These are phyloP conservation scores for Melanargia galathea DNA, from an alignment of 2,888 invertebrate genomes.

Conservation along the genomic window DNA sequence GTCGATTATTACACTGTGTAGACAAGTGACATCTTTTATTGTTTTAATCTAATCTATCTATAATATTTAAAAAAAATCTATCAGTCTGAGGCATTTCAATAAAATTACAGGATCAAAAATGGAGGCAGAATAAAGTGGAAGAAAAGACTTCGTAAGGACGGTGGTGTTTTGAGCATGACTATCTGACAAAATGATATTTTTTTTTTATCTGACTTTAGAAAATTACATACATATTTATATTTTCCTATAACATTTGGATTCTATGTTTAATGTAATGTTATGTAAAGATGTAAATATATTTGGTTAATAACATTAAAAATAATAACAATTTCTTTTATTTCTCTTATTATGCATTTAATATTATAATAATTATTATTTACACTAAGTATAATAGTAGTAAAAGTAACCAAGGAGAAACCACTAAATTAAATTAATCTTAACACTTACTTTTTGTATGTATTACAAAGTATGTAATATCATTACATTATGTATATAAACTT, in stretches of 20 bases:
- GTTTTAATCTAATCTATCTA: too few relatives aligned
- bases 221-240: conserved; percentile 48
- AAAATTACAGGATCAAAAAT: conserved; percentile 79
- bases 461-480: conserved; percentile 7
- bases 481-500: too few relatives aligned
- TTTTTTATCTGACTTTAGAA: conserved; percentile 42
- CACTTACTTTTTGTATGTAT: conserved; percentile 23
- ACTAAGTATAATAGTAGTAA: conserved; percentile 19
- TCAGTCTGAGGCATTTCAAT: conserved; percentile 30
- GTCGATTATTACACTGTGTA: too few relatives aligned
- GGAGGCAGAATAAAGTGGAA: conserved; percentile 76
- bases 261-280: conserved; percentile 51
- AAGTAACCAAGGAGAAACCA: conserved; percentile 36
- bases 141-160: conserved; percentile 43
- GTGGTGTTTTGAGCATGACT: conserved; percentile 44
- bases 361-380: conserved; percentile 13
- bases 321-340: conserved; percentile 37
- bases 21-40: too few relatives aligned
- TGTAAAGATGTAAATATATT: conserved; percentile 65
- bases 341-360: conserved; percentile 39
- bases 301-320: conserved; percentile 47
- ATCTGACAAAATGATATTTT: conserved; percentile 47
- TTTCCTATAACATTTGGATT: conserved; percentile 54
- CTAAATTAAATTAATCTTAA: conserved; percentile 20
- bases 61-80: background rate